Evolutionary conservation across 2,888 invertebrate genomes (phyloP).

Genomic region (Nasonovia ribisnigri): DNA sequence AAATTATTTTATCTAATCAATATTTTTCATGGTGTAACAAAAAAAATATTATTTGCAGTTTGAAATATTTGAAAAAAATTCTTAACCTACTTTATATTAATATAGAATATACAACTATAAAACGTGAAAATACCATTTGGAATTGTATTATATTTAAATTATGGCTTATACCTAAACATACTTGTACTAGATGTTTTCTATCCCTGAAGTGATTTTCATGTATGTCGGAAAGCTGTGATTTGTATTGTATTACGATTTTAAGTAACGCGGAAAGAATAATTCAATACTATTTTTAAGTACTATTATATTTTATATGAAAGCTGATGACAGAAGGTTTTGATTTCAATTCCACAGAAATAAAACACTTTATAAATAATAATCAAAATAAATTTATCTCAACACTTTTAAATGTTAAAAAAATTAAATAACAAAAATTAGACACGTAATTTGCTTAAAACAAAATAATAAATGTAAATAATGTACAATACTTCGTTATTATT

Average conservation of each 20-base stretch:
- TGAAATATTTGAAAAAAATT: conserved; percentile 36
- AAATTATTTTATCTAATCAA: not conserved
- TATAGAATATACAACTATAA: not conserved
- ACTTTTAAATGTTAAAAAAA: not conserved
- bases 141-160: not conserved
- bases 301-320: not conserved
- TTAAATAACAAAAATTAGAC: not conserved
- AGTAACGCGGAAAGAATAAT: not conserved
- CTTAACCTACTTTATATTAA: not conserved
- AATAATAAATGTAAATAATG: not conserved
- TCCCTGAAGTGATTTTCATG: not conserved
- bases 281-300: not conserved
- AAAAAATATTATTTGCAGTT: not conserved
- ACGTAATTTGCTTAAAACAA: not conserved
- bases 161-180: not conserved
- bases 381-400: not conserved
- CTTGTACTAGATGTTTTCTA: not conserved
- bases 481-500: not conserved
- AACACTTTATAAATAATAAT: not conserved
- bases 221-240: not conserved
- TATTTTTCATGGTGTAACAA: not conserved
- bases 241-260: not conserved
- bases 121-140: not conserved
- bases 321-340: not conserved
- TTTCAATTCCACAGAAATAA: not conserved